Conservation (phyloP, 2,888 invertebrate species). For the Autographa gamma region DNA sequence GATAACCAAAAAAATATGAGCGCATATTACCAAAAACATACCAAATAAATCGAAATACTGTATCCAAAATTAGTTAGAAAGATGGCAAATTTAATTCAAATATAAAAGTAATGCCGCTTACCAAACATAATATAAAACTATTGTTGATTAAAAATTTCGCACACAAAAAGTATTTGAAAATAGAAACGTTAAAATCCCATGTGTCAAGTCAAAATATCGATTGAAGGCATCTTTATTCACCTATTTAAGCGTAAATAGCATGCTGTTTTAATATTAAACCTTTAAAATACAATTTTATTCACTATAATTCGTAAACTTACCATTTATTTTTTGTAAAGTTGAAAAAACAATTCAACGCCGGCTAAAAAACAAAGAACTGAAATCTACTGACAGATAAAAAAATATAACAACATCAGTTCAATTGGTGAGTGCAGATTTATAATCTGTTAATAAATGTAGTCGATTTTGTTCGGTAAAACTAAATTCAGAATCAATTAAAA, state of each 20-base stretch:
- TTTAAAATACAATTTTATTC: background rate
- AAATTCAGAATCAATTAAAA: no score
- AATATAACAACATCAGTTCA: constrained; percentile 3
- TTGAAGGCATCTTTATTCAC: background rate
- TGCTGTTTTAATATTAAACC: fast-evolving
- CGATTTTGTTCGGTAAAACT: background rate
- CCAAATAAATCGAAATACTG: no score
- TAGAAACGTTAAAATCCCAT: constrained; percentile 40
- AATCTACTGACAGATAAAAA: constrained; percentile 42
- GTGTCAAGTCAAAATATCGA: constrained; percentile 13
- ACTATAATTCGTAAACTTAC: constrained; percentile 20
- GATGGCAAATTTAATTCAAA: background rate
- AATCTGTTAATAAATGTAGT: background rate
- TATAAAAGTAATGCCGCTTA: background rate
- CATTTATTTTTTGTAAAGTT: constrained; percentile 39
- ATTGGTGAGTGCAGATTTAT: background rate
- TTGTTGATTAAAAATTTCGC: constrained; percentile 17
- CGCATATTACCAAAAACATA: no score
- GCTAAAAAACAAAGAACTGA: constrained; percentile 56
- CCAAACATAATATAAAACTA: background rate
- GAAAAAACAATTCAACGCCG: constrained; percentile 60
- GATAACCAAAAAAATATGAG: no score
- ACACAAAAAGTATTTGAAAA: constrained; percentile 50
- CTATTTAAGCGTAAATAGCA: background rate
- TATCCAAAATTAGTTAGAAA: no score